Evolutionary conservation across 2,113 vertebrate genomes (phyloP), one percentile per base, ranked within the genome.

Genomic region (Callipepla squamata): DNA sequence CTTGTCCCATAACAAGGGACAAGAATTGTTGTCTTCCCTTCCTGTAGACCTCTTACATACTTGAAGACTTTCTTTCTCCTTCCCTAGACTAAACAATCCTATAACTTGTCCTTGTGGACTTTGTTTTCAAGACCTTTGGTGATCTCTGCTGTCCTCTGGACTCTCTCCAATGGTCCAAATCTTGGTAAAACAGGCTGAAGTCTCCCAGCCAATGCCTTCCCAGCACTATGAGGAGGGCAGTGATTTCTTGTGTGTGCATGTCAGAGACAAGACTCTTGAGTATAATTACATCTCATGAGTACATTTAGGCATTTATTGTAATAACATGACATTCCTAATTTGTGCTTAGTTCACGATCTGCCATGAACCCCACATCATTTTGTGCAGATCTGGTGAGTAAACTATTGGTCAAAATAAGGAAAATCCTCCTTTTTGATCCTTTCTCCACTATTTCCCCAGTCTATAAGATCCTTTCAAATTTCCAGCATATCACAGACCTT

Each of bases 121-220:
- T 69, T 73, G 74, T 87, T 95, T 94, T 48, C 16, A 50, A 50
- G 86, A 69, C 67, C 45, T 79, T 61, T 74, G 70, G 53, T n/a
- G 45, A 69, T 21, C 53, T 30, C n/a, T 76, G 45, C 30, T 82
- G 48, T 53, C 50, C 70, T 75, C 62, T 89, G 77, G 72, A 47
- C 22, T 62, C 65, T n/a, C 0, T 38, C 70, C 67, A 76, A 36
- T 21, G 51, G 25, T 16, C 36, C 22, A 48, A 9, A 61, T 69
- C 74, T 72, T 81, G 72, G 26, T 7, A 26, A 91, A 94, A 68
- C 9, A n/a, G 61, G 51, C 20, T 3, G 3, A 50, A 72, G 3
- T 30, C 4, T 79, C 26, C 58, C 77, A 72, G 61, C 57, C 34
- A 61, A 89, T 25, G 15, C 22, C 12, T 63, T 78, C 61, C 62